A percentile compares a stretch with the other conserved stretches of the same genome.
Evolutionary conservation across 2,888 invertebrate genomes (phyloP).

Genomic region (Aleiodes alternator): DNA sequence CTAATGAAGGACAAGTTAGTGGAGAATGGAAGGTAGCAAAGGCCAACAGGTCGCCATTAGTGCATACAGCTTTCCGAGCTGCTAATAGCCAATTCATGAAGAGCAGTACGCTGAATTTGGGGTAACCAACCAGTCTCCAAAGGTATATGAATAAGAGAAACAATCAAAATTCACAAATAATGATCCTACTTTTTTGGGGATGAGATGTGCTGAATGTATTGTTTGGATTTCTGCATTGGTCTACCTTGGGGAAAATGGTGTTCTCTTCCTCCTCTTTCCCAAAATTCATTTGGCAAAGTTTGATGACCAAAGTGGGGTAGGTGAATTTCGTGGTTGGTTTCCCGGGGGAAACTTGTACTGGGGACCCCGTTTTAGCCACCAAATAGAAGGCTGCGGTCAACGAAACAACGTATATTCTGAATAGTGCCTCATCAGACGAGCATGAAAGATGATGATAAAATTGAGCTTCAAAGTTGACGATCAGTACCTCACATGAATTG

Average conservation of each 20-base stretch:
- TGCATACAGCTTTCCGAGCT: slow-evolving; percentile 74
- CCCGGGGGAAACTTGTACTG: slow-evolving; percentile 28
- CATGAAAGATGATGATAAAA: slow-evolving; percentile 47
- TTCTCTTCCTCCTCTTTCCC: neutral
- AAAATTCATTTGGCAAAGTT: slow-evolving; percentile 39
- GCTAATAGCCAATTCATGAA: slow-evolving; percentile 77
- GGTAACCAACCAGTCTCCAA: slow-evolving; percentile 15
- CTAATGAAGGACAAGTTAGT: slow-evolving; percentile 36
- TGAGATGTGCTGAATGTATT: slow-evolving; percentile 3
- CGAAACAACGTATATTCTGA: slow-evolving; percentile 54
- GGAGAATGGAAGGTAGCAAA: slow-evolving; percentile 58
- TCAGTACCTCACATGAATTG: neutral
- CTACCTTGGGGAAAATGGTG: slow-evolving; percentile 23
- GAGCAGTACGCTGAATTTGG: neutral
- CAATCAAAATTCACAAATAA: neutral
- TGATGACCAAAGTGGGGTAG: slow-evolving; percentile 33
- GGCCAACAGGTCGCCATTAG: slow-evolving; percentile 75
- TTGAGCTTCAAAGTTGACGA: neutral
- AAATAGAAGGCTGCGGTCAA: slow-evolving; percentile 39
- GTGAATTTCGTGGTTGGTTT: slow-evolving; percentile 28
- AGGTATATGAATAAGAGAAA: slow-evolving; percentile 8
- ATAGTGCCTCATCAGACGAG: slow-evolving; percentile 65
- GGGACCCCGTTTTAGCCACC: slow-evolving; percentile 30
- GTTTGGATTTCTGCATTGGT: slow-evolving; percentile 6
- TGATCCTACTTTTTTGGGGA: neutral